Percentiles rank a stretch among this genome's conserved stretches.
These are phyloP conservation scores for Eupithecia subumbrata DNA, from an alignment of 2,888 invertebrate genomes.

Conservation along the genomic window DNA sequence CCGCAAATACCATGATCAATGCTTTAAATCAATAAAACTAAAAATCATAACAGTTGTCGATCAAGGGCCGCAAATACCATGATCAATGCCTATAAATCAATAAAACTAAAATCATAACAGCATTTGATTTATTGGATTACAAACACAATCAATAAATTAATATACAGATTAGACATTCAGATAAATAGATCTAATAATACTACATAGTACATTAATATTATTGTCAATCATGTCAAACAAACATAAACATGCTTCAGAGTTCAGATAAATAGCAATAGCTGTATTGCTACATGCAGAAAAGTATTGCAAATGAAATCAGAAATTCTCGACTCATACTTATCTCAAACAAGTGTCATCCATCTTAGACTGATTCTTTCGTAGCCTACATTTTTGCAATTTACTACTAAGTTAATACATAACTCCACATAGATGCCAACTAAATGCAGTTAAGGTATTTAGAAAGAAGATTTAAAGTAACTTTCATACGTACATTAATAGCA, in stretches of 20 bases:
- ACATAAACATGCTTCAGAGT: slow-evolving; percentile 54
- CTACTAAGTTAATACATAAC: background rate
- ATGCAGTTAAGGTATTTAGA: slow-evolving; percentile 23
- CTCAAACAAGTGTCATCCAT: background rate
- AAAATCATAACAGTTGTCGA: slow-evolving; percentile 57
- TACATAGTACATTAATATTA: slow-evolving; percentile 71
- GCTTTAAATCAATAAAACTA: slow-evolving; percentile 4
- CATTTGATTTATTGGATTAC: slow-evolving; percentile 77
- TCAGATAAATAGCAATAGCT: slow-evolving; percentile 7
- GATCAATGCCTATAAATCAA: background rate
- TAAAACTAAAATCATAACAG: slow-evolving; percentile 57
- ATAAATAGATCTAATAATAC: slow-evolving; percentile 67
- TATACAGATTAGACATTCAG: slow-evolving; percentile 63
- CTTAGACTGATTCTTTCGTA: background rate
- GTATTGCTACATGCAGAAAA: background rate
- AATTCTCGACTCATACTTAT: background rate
- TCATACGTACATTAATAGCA: slow-evolving; percentile 7
- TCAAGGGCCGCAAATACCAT: no score
- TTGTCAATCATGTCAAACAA: slow-evolving; percentile 80
- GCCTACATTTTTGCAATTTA: background rate
- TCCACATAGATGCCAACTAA: slow-evolving; percentile 14
- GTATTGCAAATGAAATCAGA: background rate
- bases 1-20: no score
- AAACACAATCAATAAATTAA: slow-evolving; percentile 77
- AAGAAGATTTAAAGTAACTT: background rate